Conservation (phyloP, 2,888 invertebrate genomes). For the Sinotaia quadrata region DNA sequence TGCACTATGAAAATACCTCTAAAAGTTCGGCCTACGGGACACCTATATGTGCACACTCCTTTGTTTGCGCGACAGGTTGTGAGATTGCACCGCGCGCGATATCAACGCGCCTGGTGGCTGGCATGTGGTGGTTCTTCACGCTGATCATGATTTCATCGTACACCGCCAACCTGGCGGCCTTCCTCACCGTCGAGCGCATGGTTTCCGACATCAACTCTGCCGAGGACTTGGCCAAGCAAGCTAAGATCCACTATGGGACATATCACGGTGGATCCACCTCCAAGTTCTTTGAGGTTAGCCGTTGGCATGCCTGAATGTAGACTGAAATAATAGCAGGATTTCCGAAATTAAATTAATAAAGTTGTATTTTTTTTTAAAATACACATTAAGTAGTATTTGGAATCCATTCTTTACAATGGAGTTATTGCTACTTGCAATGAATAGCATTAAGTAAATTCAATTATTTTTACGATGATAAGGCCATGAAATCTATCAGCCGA, state of each 20-base stretch:
- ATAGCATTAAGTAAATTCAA: too few relatives aligned
- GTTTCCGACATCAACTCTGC: conserved; percentile 96
- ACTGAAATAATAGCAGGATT: too few relatives aligned
- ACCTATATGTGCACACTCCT: background rate
- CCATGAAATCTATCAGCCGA: too few relatives aligned
- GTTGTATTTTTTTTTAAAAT: too few relatives aligned
- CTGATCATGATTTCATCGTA: conserved; percentile 98
- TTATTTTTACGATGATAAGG: too few relatives aligned
- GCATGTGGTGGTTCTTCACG: conserved; percentile 98
- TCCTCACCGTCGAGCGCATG: conserved; percentile 96
- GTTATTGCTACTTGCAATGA: too few relatives aligned
- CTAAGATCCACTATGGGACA: conserved; percentile 93
- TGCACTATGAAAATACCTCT: background rate
- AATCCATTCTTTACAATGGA: too few relatives aligned
- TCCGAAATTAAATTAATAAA: too few relatives aligned
- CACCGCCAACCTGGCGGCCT: conserved; percentile 97
- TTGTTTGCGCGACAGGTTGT: conserved; percentile 33
- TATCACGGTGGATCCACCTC: conserved; percentile 94
- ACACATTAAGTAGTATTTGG: too few relatives aligned
- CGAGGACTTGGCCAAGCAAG: conserved; percentile 94
- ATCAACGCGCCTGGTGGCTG: conserved; percentile 92
- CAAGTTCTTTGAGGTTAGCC: conserved; percentile 86
- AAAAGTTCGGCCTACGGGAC: too few relatives aligned
- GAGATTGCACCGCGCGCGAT: conserved; percentile 76
- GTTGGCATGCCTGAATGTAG: too few relatives aligned